Evolutionary conservation across 2,888 invertebrate species (phyloP).

Genomic region (Endomychus coccineus): DNA sequence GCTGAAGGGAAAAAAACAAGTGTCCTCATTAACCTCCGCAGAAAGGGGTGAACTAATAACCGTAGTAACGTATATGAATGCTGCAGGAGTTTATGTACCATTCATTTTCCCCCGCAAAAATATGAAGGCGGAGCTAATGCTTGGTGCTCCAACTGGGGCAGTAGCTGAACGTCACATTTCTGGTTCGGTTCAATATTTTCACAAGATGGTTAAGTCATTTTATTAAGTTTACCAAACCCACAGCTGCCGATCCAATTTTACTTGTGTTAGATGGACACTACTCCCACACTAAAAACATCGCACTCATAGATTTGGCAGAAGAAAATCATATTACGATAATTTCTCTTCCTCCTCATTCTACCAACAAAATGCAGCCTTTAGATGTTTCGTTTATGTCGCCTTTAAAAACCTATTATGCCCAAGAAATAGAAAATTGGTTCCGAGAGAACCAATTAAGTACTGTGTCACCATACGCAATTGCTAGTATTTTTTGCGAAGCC

Average conservation of each 20-base stretch:
- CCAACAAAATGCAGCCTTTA: slow-evolving; percentile 24
- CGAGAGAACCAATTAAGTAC: slow-evolving; percentile 21
- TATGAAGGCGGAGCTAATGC: slow-evolving; percentile 27
- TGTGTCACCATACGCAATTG: slow-evolving; percentile 14
- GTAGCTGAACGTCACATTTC: slow-evolving; percentile 27
- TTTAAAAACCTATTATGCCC: slow-evolving; percentile 24
- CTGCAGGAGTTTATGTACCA: slow-evolving; percentile 29
- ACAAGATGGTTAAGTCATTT: slow-evolving; percentile 31
- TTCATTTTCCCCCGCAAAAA: slow-evolving; percentile 31
- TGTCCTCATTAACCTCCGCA: slow-evolving; percentile 21
- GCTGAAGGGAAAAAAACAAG: slow-evolving; percentile 24
- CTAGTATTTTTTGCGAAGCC: slow-evolving; percentile 5
- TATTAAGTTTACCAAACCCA: slow-evolving; percentile 9
- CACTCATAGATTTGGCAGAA: slow-evolving; percentile 25
- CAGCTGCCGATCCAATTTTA: slow-evolving; percentile 19
- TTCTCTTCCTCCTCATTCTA: slow-evolving; percentile 15
- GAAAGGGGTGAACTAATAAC: slow-evolving; percentile 28
- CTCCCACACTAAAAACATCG: no score
- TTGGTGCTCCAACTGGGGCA: slow-evolving; percentile 27
- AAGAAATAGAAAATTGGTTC: slow-evolving; percentile 24
- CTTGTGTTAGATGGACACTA: slow-evolving; percentile 19
- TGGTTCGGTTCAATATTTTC: slow-evolving; percentile 33
- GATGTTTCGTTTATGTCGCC: slow-evolving; percentile 23
- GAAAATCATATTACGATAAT: slow-evolving; percentile 13
- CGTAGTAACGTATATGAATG: slow-evolving; percentile 27